Evolutionary conservation across 2,888 invertebrate species (phyloP), one percentile per base, ranked within the genome.

Genomic region (Drosophila siamana): DNA sequence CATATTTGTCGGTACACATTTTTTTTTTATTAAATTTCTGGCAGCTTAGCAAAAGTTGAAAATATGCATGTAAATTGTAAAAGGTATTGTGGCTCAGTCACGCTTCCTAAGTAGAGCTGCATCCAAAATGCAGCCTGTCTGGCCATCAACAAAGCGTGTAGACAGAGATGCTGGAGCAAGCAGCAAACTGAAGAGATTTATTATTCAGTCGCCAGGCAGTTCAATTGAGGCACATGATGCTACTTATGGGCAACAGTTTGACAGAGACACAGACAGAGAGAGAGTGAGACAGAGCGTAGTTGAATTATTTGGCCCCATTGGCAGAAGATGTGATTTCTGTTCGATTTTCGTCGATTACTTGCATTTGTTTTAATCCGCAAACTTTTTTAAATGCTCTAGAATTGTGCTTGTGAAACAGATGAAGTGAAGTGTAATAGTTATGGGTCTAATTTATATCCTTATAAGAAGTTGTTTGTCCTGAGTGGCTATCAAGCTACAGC

Each of bases 31-130:
- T 83, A 70, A 78, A 82, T 81, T 81, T 62, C 44, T 65, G 62
- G 64, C 64, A 66, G 64, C 61, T 60, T 59, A 63, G 69, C 65
- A 75, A 72, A 70, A 70, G 68, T 80, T 77, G 74, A 65, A 82
- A 77, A 72, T 79, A 82, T 85, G 65, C 67, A 73, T 74, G 80
- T 74, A 70, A 80, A 72, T 63, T 69, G 79, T 56, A 75, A 84
- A 73, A 68, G 81, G 63, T 36, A 63, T 70, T 72, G 78, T 65
- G 61, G 69, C 67, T 68, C 60, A 83, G 82, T 82, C 86, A 82
- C 73, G 73, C 71, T 69, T 75, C 69, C 73, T 75, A 82, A 85
- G 73, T 70, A 73, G 69, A 75, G 28, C 67, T 60, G 63, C 75
- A 83, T 80, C 62, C 73, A 68, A 80, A 70, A 74, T 80, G 63